Evolutionary conservation across 2,113 vertebrate species (phyloP), one percentile per base, ranked within the genome.

Genomic region (Triplophysa rosa): DNA sequence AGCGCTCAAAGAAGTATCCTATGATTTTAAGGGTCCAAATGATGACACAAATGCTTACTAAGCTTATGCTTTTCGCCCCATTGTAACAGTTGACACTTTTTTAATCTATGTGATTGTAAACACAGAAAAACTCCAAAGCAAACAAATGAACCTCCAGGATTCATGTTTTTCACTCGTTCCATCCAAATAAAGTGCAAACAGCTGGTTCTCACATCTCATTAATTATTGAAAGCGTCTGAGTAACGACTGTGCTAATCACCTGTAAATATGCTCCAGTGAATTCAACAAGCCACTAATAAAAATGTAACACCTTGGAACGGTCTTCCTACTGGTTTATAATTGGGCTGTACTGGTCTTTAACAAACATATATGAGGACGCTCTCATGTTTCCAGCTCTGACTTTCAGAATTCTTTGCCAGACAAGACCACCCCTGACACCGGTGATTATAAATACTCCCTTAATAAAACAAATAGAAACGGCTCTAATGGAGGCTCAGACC

Each of bases 151-250:
- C 64, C 42, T 84, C 37, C 73, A 52, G 14, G 61, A 64, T 65
- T 69, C 40, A 11, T 69, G 61, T 67, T 40, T 62, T 76, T 70
- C 62, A 14, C 61, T 6, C 6, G 21, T 21, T 81, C 52, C 62
- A 77, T 56, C 23, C 42, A 75, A n/a, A 63, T 70, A 79, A 84
- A 81, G 29, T 69, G 58, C 75, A 33, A 47, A 42, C 84, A 83
- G 75, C 62, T 83, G 84, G 67, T 76, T 83, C 59, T 73, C 72
- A 73, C 63, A 64, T 74, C 47, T 74, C 71, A 75, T 80, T 83
- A 52, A 65, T 65, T 11, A 9, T 73, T 80, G 74, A 78, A 67
- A 24, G 17, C 26, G 29, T 72, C 26, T 29, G 19, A 49, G 23
- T 80, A 74, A 81, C 71, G 29, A n/a, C 54, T 74, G 47, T 64